phyloP scores from a whole-genome alignment of 2,113 vertebrate genomes.

The Scortum barcoo region DNA sequence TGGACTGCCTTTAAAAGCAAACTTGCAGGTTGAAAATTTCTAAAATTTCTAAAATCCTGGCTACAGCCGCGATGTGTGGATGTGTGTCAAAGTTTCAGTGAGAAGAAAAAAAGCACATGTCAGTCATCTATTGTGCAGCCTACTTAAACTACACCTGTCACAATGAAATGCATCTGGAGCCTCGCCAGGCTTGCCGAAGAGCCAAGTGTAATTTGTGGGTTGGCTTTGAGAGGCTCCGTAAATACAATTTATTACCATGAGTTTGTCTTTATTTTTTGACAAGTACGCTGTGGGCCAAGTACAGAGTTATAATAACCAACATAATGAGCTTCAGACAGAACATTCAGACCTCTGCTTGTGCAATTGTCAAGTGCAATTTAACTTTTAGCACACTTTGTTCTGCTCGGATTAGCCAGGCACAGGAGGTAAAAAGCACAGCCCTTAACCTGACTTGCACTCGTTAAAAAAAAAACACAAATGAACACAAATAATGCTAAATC shows the following conservation, averaged over 20 bases:
- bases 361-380: neutral
- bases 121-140: conserved; percentile 9
- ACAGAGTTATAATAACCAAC: neutral
- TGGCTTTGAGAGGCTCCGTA: conserved; percentile 1
- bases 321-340: neutral
- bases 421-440: neutral
- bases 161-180: neutral
- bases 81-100: neutral
- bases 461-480: neutral
- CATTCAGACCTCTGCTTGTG: neutral
- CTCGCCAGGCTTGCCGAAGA: neutral
- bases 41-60: neutral
- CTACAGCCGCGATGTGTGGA: no score
- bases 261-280: neutral
- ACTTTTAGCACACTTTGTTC: neutral
- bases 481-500: conserved; percentile 2
- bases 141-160: neutral
- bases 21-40: neutral
- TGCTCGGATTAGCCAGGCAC: neutral
- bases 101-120: conserved; percentile 2
- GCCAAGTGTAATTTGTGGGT: conserved; percentile 2
- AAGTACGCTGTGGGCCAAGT: neutral
- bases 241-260: neutral
- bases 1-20: neutral
- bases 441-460: neutral